Base-by-base conservation (phyloP, 2,888 invertebrate genomes). In the Anodontia alba region DNA sequence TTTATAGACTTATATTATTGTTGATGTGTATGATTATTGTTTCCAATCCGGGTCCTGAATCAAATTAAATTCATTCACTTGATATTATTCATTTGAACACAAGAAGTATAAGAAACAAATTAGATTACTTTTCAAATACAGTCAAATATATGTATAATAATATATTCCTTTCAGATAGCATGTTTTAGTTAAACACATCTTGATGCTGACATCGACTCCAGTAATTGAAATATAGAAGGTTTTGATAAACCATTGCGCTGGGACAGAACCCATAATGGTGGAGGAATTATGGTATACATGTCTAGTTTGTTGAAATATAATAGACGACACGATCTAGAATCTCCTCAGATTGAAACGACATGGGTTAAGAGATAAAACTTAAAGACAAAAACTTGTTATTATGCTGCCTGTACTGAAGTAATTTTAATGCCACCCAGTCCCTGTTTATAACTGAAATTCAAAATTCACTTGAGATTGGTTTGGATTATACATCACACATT, bases 131-230 rank as follows among this genome's bases (percentile, higher is more conserved):
- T 3, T 33, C 62, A 1, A 26, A 57, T 57, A 8, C 29, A 29
- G 29, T 17, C 23, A n/a, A n/a, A n/a, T n/a, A n/a, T n/a, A n/a
- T n/a, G n/a, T n/a, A n/a, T n/a, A n/a, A 2, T 62, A 33, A 17
- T 20, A 62, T 17, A 33, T 10, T 31, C 31, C 17, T 62, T 62
- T 62, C 31, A 62, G 1, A 33, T 62, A 29, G 33, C 20, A 33
- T 62, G 62, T 33, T 62, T 57, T 62, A 20, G 8, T 33, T 31
- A 62, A 62, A 62, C 62, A 10, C 62, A 62, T 62, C 33, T 62
- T 5, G 62, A 31, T 20, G n/a, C 15, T 20, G 33, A 33, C 33
- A 17, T 62, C 33, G 15, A 33, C 3, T 33, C 62, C 7, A 33
- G 29, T 33, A 8, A 31, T 33, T 20, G 31, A 5, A 31, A 33